phyloP scores from a whole-genome alignment of 2,113 vertebrate species.

The Burhinus bistriatus region DNA sequence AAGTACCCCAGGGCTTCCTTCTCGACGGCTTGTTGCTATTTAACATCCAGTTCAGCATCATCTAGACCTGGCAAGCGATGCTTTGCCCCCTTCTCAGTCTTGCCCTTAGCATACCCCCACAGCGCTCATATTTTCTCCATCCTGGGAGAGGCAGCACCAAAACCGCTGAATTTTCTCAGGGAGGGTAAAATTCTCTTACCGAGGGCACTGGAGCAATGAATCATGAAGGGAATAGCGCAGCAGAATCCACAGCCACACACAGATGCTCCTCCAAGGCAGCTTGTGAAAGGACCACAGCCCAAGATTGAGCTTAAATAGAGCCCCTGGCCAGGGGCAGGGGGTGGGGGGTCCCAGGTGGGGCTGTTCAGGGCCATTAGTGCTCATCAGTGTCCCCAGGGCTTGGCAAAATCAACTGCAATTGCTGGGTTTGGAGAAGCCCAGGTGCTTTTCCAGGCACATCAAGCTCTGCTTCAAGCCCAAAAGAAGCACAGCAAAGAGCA shows the following conservation, averaged over 20 bases:
- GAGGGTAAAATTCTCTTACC: rapidly evolving
- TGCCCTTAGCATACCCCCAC: background rate
- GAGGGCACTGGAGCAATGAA: rapidly evolving
- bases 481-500: background rate
- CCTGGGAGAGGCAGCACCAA: background rate
- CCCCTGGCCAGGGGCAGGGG: too few relatives aligned
- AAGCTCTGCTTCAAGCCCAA: background rate
- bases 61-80: too few relatives aligned
- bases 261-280: background rate
- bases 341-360: background rate
- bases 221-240: background rate
- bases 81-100: background rate
- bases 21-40: too few relatives aligned
- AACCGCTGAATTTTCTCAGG: background rate
- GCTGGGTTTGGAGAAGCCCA: background rate
- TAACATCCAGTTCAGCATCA: background rate
- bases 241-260: rapidly evolving
- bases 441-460: background rate
- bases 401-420: rapidly evolving
- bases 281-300: rapidly evolving
- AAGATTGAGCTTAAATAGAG: background rate
- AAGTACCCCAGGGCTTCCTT: rapidly evolving
- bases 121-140: background rate
- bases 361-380: background rate
- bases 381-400: too few relatives aligned